Conservation (phyloP, 2,113 vertebrate species). For the Peromyscus leucopus region DNA sequence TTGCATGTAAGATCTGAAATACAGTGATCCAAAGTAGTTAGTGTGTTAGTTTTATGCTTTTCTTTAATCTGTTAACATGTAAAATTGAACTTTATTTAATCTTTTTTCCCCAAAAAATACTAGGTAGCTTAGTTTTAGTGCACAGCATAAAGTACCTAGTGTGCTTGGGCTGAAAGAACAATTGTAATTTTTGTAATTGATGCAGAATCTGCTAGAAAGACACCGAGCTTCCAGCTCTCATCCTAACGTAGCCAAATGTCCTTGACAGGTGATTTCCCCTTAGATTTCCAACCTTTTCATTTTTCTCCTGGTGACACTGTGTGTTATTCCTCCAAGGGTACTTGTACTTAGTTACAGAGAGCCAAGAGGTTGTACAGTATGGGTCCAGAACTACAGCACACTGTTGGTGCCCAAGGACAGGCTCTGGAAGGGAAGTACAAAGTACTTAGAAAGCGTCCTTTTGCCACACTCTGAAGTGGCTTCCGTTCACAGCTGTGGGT, state of each 20-base stretch:
- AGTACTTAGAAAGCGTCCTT: background rate
- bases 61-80: background rate
- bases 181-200: background rate
- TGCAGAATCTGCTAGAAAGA: background rate
- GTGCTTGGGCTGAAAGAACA: conserved; percentile 8
- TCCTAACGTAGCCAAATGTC: background rate
- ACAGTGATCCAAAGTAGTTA: background rate
- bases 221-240: background rate
- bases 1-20: conserved; percentile 45
- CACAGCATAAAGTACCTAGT: background rate
- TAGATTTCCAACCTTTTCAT: background rate
- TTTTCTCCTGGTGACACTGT: background rate
- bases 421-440: background rate
- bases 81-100: background rate
- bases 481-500: background rate
- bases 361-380: background rate
- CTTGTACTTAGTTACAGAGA: background rate
- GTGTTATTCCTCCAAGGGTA: background rate
- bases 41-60: background rate
- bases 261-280: background rate
- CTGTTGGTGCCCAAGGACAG: background rate
- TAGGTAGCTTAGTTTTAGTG: conserved; percentile 28
- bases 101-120: background rate
- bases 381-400: background rate
- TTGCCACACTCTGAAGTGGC: background rate